phyloP scores from a whole-genome alignment of 2,113 vertebrate species.

The Passer montanus region DNA sequence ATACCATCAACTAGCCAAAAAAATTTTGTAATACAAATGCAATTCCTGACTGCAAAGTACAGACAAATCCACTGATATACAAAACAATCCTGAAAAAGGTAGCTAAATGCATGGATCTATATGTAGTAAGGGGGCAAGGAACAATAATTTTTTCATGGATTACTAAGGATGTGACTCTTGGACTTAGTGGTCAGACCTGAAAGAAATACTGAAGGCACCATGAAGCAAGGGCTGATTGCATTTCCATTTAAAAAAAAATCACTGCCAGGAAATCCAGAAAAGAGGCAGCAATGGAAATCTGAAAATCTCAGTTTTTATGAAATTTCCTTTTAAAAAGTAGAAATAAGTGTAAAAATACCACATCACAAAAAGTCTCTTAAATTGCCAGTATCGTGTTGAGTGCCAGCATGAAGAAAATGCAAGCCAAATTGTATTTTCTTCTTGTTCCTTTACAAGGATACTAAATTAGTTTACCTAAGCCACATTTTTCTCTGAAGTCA shows the following conservation, averaged over 20 bases:
- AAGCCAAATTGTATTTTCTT: background rate
- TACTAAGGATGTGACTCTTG: background rate
- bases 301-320: background rate
- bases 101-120: background rate
- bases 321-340: background rate
- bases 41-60: background rate
- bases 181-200: background rate
- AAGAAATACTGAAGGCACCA: background rate
- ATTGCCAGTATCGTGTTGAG: fast-evolving
- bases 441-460: background rate
- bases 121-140: background rate
- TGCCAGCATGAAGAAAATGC: background rate
- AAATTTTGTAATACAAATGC: background rate
- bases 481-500: background rate
- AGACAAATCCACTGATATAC: background rate
- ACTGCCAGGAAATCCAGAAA: background rate
- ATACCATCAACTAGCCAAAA: background rate
- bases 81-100: background rate
- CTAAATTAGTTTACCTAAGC: background rate
- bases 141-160: background rate
- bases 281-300: background rate
- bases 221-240: background rate
- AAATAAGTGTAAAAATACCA: background rate
- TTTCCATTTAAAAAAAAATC: constrained; percentile 3
- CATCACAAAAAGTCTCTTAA: background rate